These are phyloP conservation scores for Ascaphus truei DNA, from an alignment of 2,113 vertebrate species.

Conservation along the genomic window DNA sequence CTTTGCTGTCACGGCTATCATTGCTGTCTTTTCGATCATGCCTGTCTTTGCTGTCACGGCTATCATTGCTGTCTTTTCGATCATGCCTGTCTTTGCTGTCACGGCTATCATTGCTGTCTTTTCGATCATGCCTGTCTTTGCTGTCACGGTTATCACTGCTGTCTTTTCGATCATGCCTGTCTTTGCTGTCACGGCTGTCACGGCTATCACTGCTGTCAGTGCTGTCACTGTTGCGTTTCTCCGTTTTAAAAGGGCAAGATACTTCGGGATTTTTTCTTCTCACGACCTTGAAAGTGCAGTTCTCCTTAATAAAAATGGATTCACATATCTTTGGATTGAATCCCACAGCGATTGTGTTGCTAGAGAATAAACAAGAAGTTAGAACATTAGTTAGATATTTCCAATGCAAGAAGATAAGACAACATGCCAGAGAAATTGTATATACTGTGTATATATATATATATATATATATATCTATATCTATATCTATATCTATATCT, in stretches of 20 bases:
- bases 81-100: neutral
- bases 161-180: too few species aligned
- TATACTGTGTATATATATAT: too few species aligned
- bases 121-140: neutral
- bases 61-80: too few species aligned
- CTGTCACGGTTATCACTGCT: neutral
- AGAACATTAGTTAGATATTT: neutral
- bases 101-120: neutral
- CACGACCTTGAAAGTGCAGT: neutral
- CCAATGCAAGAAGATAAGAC: neutral
- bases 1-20: too few species aligned
- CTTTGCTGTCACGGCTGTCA: neutral
- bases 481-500: too few species aligned
- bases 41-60: neutral
- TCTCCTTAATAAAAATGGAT: neutral
- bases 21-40: neutral
- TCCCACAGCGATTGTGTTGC: neutral
- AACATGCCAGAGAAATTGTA: too few species aligned
- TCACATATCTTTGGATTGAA: neutral
- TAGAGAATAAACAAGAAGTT: neutral
- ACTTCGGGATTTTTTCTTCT: neutral
- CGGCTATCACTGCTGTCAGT: neutral
- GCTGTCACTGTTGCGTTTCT: neutral
- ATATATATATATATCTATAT: too few species aligned
- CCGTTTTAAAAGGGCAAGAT: neutral